A percentile compares a stretch with the other conserved stretches of the same genome.
These are phyloP conservation scores for Sebastes steindachneri DNA, from an alignment of 2,797 vertebrate species.

Conservation along the genomic window DNA sequence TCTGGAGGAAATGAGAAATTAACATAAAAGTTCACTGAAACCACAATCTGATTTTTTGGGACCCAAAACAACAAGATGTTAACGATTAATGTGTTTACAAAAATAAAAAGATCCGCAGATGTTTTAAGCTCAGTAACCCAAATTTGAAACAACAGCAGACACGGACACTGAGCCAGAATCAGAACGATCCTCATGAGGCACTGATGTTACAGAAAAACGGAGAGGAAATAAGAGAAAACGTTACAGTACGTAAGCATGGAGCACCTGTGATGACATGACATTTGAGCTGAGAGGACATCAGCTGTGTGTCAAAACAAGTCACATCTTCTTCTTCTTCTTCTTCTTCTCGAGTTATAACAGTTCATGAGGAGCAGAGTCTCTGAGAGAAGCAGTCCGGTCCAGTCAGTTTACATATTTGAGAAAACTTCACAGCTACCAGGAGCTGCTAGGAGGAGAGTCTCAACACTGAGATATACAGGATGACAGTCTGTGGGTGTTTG, in stretches of 20 bases:
- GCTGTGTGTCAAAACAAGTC: not conserved
- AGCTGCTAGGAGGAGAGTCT: not conserved
- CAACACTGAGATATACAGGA: not conserved
- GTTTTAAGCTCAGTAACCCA: not conserved
- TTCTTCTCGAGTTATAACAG: not conserved
- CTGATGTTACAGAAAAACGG: not conserved
- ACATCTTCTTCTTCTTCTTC: not conserved
- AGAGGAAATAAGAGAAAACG: not conserved
- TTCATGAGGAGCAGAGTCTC: not conserved
- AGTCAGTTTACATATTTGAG: not conserved
- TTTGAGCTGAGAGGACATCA: not conserved
- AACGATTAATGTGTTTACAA: constrained; percentile 17
- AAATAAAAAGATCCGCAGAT: not conserved
- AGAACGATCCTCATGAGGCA: not conserved
- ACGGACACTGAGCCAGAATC: not conserved
- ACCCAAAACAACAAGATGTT: constrained; percentile 8
- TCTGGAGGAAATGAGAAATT: constrained; percentile 6
- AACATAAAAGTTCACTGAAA: not conserved
- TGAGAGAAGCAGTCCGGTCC: not conserved
- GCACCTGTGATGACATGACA: constrained; percentile 12
- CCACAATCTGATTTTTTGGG: not conserved
- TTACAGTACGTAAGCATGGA: constrained; percentile 1
- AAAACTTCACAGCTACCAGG: not conserved
- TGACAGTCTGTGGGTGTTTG: not conserved
- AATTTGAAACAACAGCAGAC: not conserved